phyloP scores from a whole-genome alignment of 2,888 invertebrate genomes.

The Melangyna quadrimaculata region DNA sequence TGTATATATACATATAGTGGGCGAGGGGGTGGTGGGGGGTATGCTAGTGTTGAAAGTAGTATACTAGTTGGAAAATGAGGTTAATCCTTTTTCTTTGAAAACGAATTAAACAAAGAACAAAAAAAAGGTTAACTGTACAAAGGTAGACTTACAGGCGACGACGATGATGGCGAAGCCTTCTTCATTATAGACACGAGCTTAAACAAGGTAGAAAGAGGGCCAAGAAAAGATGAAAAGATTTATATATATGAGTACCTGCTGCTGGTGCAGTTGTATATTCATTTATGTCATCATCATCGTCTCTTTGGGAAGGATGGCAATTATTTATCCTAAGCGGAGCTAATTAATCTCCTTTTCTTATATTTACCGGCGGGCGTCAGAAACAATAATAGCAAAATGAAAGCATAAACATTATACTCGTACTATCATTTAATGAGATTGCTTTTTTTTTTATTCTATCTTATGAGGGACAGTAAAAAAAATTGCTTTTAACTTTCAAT shows the following conservation, averaged over 20 bases:
- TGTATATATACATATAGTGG: not conserved
- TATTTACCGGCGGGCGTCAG: conserved; percentile 18
- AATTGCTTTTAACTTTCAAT: not conserved
- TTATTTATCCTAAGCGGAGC: conserved; percentile 63
- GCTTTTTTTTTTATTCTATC: not conserved
- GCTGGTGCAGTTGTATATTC: conserved; percentile 43
- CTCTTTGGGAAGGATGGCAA: conserved; percentile 43
- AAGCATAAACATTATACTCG: conserved; percentile 37
- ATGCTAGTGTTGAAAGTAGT: not conserved
- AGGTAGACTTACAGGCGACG: conserved; percentile 30
- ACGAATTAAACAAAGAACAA: conserved; percentile 18
- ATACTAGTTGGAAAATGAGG: conserved; percentile 28
- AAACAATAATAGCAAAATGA: conserved; percentile 58
- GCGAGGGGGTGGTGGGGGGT: not conserved
- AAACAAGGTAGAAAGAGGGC: not conserved
- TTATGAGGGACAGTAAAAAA: not conserved
- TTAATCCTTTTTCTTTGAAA: conserved; percentile 46
- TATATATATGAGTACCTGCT: not conserved
- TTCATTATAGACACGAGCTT: not conserved
- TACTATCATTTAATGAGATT: conserved; percentile 55
- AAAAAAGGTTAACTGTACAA: conserved; percentile 19
- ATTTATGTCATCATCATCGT: conserved; percentile 38
- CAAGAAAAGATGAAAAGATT: conserved; percentile 18
- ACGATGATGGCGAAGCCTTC: not conserved
- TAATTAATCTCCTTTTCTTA: conserved; percentile 67